Base-by-base conservation (phyloP, 2,888 invertebrate genomes). In the Sphaerophoria rueppellii region DNA sequence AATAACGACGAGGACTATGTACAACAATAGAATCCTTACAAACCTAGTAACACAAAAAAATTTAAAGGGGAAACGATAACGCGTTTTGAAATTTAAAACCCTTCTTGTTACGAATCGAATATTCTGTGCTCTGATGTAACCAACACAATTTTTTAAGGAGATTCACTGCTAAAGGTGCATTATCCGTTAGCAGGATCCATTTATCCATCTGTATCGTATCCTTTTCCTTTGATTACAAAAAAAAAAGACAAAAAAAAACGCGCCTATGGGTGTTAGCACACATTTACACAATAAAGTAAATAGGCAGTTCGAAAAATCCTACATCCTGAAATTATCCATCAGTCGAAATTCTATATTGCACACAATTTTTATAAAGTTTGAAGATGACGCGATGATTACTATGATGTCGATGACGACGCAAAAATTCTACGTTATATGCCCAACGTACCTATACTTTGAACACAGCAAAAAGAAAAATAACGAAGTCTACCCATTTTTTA, bases 71-170 rank as follows among this genome's bases (percentile, higher is more conserved):
- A 85, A 85, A 85, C 71, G 76, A 76, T 80, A 71, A 71, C 75
- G 83, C 83, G 83, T 24, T 24, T 24, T 81, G 83, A 85, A 85
- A 85, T 73, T 81, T 61, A 85, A 85, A 85, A 85, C 83, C 83
- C 83, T 85, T 85, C 82, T 78, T 61, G 34, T 50, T 50, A 50
- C 24, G 24, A 24, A 24, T 65, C 24, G 24, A 24, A 24, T 43
- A 6, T 43, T 5, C 9, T 43, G 12, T 5, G 9, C 40, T 9
- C 2, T 43, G 50, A 16, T 50, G 60, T 60, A 61, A 37, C 37
- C 61, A 16, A 70, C 69, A 50, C 48, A 24, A 24, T 40, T 40
- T 11, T 9, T 11, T 9, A 81, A 58, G 14, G 73, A 81, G 73
- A 75, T 76, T 60, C 65, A 58, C 24, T 69, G 80, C 80, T 76